Base-by-base conservation (phyloP, 2,113 vertebrate genomes). In the Hippocampus zosterae region DNA sequence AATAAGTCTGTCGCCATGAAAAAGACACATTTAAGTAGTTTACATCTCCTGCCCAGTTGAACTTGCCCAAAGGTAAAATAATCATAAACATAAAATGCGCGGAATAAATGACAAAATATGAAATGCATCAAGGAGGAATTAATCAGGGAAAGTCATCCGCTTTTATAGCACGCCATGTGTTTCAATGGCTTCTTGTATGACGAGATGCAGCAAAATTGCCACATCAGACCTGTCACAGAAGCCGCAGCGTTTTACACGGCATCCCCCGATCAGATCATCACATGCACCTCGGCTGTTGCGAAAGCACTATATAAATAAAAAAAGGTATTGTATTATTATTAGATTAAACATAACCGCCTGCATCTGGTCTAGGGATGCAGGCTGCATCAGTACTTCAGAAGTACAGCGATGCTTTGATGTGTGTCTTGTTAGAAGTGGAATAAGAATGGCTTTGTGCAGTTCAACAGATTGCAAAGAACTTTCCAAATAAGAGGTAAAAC, bases 1-100 rank as follows among this genome's bases (percentile, higher is more conserved):
- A 91, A 91, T 83, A 88, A 60, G 85, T 84, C 88, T 87, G 82
- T 76, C 79, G 77, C 78, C 78, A 70, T 83, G 71, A 87, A 87
- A 82, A 72, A 72, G 74, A 69, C 68, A 65, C 75, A 65, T 85
- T 81, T 72, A 81, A 68, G 78, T 80, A 71, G 74, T 82, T 85
- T 84, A 78, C 64, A 23, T 61, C 12, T 65, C 42, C 9, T 48
- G 27, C 40, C 42, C n/a, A 25, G n/a, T 42, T 16, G 7, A 65
- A 44, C 42, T 16, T 40, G 19, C 27, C 8, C 18, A 18, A 25
- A 27, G 59, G 59, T 59, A 44, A 61, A 44, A 33, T n/a, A 40
- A 44, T 46, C 1, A 60, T 56, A 29, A 27, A 25, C 72, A 42
- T 44, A 9, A 69, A 9, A 69, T 50, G 9, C 57, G 23, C 66